Base-by-base conservation (phyloP, 2,113 vertebrate genomes). In the Thermophis baileyi region DNA sequence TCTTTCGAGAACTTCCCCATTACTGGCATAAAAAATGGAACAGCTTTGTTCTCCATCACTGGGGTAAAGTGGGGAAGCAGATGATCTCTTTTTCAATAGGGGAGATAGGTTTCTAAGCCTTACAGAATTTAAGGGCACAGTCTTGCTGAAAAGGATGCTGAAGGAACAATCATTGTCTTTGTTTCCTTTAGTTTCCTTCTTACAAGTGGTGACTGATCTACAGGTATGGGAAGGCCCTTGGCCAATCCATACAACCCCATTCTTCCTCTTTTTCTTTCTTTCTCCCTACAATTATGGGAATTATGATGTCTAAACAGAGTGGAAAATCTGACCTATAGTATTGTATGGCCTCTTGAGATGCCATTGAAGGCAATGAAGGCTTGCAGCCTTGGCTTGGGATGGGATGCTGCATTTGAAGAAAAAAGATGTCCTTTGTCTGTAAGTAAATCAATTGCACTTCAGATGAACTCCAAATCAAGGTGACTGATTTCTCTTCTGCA, bases 391-490 rank as follows among this genome's bases (percentile, higher is more conserved):
- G 6, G 49, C 6, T 74, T 44, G 6, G 27, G 30, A 53, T 44
- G 6, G 27, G 22, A 53, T 22, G 4, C 30, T n/a, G 40, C 35
- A 87, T 87, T 50, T 86, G 88, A 89, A n/a, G 22, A 60, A 91
- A 47, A 6, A 22, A 25, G 50, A 89, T 57, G 27, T 40, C 57
- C 27, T 86, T 18, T 50, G n/a, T 30, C 69, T 93, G 27, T 40
- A 86, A 90, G 74, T 9, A 90, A 93, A 44, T 18, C 60, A 63
- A 30, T 44, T 90, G 47, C 89, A 86, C 81, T 93, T 63, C 1
- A 35, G 60, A 90, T 90, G 92, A 93, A 90, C 89, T 87, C 69
- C 30, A 85, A 87, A 90, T 63, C 92, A 93, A 93, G 92, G 92
- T 93, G 89, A 90, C 89, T 93, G 46, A 30, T 90, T 93, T 86